Percentiles rank a stretch among this genome's conserved stretches.
These are phyloP conservation scores for Cheiracanthium punctorium DNA, from an alignment of 2,888 invertebrate genomes.

Conservation along the genomic window DNA sequence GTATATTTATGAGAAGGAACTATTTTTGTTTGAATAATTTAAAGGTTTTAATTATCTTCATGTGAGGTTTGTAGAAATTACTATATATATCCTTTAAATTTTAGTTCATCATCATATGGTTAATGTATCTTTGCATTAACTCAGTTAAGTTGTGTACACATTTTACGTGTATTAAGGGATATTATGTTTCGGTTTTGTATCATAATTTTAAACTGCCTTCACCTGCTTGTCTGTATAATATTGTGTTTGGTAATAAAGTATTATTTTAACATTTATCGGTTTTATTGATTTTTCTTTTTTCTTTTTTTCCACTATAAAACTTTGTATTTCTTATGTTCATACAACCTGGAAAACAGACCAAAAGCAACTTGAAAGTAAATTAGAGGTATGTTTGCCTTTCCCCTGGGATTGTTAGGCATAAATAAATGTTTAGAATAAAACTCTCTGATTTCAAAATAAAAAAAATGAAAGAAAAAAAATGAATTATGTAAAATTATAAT, in stretches of 20 bases:
- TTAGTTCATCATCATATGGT: background rate
- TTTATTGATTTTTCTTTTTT: background rate
- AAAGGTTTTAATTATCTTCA: background rate
- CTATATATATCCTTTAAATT: background rate
- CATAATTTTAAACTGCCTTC: slow-evolving; percentile 15
- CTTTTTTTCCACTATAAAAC: no score
- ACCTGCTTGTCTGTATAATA: slow-evolving; percentile 2
- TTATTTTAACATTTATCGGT: slow-evolving; percentile 1
- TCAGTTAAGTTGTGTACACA: background rate
- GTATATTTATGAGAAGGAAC: background rate
- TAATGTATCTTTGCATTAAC: background rate
- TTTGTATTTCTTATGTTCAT: no score
- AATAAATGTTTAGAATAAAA: no score
- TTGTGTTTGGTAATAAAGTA: slow-evolving; percentile 17
- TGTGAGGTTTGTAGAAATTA: background rate
- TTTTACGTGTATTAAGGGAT: background rate
- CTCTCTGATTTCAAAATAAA: no score
- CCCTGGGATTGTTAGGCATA: no score
- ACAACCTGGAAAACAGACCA: no score
- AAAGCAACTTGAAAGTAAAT: no score
- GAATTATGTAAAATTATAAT: no score
- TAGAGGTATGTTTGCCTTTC: no score
- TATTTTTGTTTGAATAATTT: background rate
- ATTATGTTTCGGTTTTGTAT: slow-evolving; percentile 3
- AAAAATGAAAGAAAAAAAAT: no score